Percentiles rank a stretch among this genome's conserved stretches.
phyloP scores from a whole-genome alignment of 2,113 vertebrate species.

The Megaptera novaeangliae region DNA sequence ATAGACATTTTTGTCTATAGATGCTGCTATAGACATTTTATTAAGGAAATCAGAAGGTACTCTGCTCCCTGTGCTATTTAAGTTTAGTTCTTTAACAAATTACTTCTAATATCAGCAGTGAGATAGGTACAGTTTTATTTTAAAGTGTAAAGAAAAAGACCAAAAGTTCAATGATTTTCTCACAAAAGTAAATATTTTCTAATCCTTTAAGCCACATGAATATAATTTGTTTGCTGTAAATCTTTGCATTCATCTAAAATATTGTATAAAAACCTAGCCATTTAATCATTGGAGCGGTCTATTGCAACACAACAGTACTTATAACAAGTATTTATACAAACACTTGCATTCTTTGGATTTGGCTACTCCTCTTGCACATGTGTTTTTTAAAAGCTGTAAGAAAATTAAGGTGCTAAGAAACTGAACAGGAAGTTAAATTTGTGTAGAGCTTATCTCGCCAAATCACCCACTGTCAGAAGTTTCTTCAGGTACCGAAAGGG shows the following conservation, averaged over 20 bases:
- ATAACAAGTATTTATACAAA: background rate
- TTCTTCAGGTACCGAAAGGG: slow-evolving; percentile 2
- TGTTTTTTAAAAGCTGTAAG: background rate
- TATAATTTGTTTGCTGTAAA: background rate
- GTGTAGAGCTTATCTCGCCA: background rate
- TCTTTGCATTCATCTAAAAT: background rate
- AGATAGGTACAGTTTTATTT: background rate
- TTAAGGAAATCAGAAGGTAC: background rate
- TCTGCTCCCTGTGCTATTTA: background rate
- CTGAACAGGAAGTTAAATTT: background rate
- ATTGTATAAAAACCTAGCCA: background rate
- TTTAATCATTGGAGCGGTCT: background rate
- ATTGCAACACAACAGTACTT: background rate
- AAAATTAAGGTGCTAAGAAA: slow-evolving; percentile 44
- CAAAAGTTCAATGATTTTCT: background rate
- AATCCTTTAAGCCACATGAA: background rate
- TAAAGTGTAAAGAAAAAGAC: slow-evolving; percentile 39
- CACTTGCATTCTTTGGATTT: background rate
- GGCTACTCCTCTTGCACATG: background rate
- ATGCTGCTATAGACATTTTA: background rate
- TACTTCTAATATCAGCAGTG: slow-evolving; percentile 57
- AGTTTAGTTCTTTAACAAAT: background rate
- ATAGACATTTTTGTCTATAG: background rate
- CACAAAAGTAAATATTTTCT: slow-evolving; percentile 32
- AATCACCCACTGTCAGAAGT: slow-evolving; percentile 28